Base-by-base conservation (phyloP, 2,888 invertebrate genomes). In the Drosophila subsilvestris region DNA sequence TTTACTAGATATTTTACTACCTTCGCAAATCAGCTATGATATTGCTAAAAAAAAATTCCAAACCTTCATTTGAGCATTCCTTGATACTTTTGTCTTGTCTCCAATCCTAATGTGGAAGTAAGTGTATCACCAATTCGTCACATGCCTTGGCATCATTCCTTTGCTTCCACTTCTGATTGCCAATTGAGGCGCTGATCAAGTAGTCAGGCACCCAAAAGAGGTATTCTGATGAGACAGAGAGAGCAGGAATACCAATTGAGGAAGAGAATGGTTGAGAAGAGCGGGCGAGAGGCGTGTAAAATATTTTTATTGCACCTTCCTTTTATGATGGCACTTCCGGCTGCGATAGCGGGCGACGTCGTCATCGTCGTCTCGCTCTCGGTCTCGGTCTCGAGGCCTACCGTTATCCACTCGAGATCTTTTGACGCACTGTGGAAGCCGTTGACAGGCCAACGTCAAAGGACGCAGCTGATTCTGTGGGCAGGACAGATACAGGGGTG, bases 231-330 rank as follows among this genome's bases (percentile, higher is more conserved):
- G 44, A 43, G 49, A 2, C 7, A n/a, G 7, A 37, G 7, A n/a
- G 25, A 29, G 25, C 25, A 10, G 17, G 14, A 9, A 25, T n/a
- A 10, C 25, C 27, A 29, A 7, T 18, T 2, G 27, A 6, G 25
- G 17, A 17, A 18, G 43, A 22, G 32, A 37, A 50, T 55, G 55
- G 20, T 59, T 45, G 7, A 6, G 37, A 3, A 14, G 65, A 63
- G 65, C 65, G 18, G 73, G 56, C 65, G 60, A 63, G 67, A 67
- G 74, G 80, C 82, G 75, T 87, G 82, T 89, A 84, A 89, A 90
- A 89, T 84, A 90, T 89, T 86, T 90, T 90, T 90, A 90, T 90
- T 90, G 90, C 90, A 90, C 90, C 90, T 90, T 90, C 90, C 90
- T 90, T 86, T 90, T 90, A 87, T 90, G 81, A 80, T 80, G 85